A percentile compares a stretch with the other conserved stretches of the same genome.
Conservation (phyloP, 2,888 invertebrate genomes). For the Luffia ferchaultella region DNA sequence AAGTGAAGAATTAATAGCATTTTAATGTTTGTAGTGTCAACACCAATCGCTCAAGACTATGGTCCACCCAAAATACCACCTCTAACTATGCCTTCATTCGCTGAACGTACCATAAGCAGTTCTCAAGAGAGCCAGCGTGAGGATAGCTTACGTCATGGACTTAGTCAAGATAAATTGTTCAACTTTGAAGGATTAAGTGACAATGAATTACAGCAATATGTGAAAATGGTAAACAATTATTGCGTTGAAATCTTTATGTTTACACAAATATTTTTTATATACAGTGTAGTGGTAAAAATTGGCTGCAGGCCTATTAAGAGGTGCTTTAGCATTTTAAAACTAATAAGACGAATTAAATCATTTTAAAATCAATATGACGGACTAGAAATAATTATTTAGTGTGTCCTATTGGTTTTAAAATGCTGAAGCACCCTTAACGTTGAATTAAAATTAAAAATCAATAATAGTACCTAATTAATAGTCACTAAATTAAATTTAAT, state of each 20-base stretch:
- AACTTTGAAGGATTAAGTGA: slow-evolving; percentile 38
- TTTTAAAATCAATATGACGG: too few relatives aligned
- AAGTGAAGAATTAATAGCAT: not conserved
- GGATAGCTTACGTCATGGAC: not conserved
- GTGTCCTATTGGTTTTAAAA: too few relatives aligned
- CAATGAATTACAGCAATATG: slow-evolving; percentile 45
- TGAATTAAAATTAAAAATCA: too few relatives aligned
- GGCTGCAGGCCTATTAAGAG: too few relatives aligned
- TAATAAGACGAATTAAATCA: too few relatives aligned
- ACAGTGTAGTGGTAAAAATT: too few relatives aligned
- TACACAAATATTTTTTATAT: slow-evolving; percentile 11
- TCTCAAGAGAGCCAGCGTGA: slow-evolving; percentile 5
- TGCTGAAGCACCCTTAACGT: too few relatives aligned
- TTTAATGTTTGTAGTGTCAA: slow-evolving; percentile 18
- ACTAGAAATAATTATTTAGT: too few relatives aligned
- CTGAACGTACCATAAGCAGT: not conserved
- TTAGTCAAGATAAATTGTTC: slow-evolving; percentile 11
- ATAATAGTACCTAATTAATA: too few relatives aligned
- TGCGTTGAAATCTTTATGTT: not conserved
- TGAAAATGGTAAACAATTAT: slow-evolving; percentile 37
- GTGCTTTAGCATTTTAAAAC: too few relatives aligned
- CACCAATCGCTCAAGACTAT: slow-evolving; percentile 25
- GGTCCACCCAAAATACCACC: slow-evolving; percentile 21
- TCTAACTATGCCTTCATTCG: slow-evolving; percentile 19
- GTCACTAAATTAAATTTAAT: too few relatives aligned